A percentile compares a stretch with the other conserved stretches of the same genome.
Conservation (phyloP, 1,140 invertebrate species). For the Procambarus virginalis region DNA sequence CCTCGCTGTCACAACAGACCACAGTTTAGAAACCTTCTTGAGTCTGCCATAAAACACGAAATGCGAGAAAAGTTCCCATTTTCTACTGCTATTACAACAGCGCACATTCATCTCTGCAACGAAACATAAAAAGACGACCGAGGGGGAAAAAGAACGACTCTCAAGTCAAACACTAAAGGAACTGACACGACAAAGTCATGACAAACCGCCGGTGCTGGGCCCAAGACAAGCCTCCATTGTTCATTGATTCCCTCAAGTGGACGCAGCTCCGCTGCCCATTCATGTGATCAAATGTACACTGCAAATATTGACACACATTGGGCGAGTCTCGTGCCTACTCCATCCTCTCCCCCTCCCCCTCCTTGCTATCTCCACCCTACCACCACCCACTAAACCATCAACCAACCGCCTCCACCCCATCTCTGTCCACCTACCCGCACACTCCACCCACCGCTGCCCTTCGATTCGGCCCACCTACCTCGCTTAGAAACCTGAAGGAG, state of each 20-base stretch:
- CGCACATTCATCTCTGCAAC: not conserved
- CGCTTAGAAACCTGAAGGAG: conserved; percentile 34
- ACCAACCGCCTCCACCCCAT: not conserved
- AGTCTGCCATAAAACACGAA: not conserved
- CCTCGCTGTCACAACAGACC: not conserved
- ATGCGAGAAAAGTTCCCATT: not conserved
- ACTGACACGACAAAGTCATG: conserved; percentile 41
- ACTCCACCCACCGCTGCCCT: not conserved
- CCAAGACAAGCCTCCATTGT: conserved; percentile 55
- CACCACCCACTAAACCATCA: not conserved
- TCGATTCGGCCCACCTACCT: not conserved
- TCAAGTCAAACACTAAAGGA: conserved; percentile 27
- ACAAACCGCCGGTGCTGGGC: not conserved
- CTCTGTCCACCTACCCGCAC: not conserved
- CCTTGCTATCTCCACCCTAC: not conserved
- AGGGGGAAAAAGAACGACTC: not conserved
- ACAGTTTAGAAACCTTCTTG: not conserved
- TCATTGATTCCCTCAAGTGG: conserved; percentile 63
- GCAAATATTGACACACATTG: conserved; percentile 65
- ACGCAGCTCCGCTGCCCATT: conserved; percentile 48
- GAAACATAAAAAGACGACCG: not conserved
- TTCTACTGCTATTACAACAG: not conserved
- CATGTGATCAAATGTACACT: conserved; percentile 67
- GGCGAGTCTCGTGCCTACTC: conserved; percentile 53
- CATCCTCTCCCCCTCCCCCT: not conserved